Base-by-base conservation (phyloP, 2,888 invertebrate species). In the Drosophila conformis region DNA sequence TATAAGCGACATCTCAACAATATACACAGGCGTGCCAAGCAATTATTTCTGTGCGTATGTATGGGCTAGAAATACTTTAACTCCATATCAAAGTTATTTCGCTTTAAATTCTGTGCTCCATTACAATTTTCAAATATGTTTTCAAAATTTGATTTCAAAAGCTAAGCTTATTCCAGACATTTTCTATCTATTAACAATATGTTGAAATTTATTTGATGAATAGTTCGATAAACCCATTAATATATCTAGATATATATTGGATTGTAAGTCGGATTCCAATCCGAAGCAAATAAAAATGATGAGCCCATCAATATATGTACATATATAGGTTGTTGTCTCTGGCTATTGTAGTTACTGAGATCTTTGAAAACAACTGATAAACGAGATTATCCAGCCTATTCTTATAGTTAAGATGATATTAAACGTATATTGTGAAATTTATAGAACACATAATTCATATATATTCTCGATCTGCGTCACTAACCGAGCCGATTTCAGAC, bases 41-140 rank as follows among this genome's bases (percentile, higher is more conserved):
- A 42, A 52, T 21, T 49, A 51, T 40, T 29, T 49, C 48, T 48
- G 31, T 36, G 63, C 27, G 61, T 53, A n/a, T 54, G 62, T 48
- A 40, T 35, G 35, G n/a, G 13, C 5, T 21, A 7, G 13, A 7
- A 0, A 1, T n/a, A 29, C 29, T 51, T 18, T 27, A 10, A 15
- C 18, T 18, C 10, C 10, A 4, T 27, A 5, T 7, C 13, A 46
- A 46, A 46, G 6, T 11, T 21, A 2, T 18, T 36, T 15, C 0
- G 18, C 4, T 36, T 36, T 7, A 15, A 36, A 7, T 1, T 38
- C 36, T 38, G 7, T 36, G 35, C 15, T 36, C 13, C 2, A 13
- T 36, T 15, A 3, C 36, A 18, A 38, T 38, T 8, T 18, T 18
- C 38, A 36, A 15, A 36, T 33, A 33, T 33, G 33, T 10, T 4